Conservation (phyloP, 1,140 invertebrate species). For the Caenorhabditis tropicalis region DNA sequence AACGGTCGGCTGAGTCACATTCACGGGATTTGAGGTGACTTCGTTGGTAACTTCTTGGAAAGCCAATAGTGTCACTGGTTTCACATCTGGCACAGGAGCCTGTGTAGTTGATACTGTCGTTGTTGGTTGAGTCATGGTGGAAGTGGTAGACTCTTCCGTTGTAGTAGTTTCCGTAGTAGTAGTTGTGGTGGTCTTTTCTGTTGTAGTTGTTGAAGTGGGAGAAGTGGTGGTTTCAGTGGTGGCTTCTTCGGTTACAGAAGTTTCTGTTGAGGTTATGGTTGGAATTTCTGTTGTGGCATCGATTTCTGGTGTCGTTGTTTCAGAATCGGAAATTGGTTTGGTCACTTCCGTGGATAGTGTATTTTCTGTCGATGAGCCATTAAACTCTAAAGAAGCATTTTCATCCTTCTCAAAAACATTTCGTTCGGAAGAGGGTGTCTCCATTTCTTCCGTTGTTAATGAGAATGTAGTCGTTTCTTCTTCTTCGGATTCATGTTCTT, state of each 20-base stretch:
- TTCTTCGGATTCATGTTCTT: background rate
- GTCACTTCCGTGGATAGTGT: background rate
- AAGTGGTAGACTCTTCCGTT: background rate
- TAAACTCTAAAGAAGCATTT: background rate
- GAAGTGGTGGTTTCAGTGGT: background rate
- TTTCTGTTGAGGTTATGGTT: background rate
- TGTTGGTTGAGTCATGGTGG: background rate
- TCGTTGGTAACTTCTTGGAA: slow-evolving; percentile 20
- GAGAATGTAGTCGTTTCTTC: background rate
- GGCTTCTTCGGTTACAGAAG: background rate
- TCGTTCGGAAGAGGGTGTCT: background rate
- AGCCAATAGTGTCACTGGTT: background rate
- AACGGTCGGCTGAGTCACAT: slow-evolving; percentile 5
- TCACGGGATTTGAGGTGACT: background rate
- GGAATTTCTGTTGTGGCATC: background rate
- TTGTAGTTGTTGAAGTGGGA: background rate
- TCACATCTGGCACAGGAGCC: background rate
- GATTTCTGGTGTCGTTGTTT: too few relatives aligned
- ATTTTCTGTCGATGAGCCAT: background rate
- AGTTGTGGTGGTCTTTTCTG: background rate
- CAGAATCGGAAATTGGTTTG: too few relatives aligned
- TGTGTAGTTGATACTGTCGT: background rate
- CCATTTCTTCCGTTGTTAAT: background rate
- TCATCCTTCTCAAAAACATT: background rate
- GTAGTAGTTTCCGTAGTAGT: background rate